phyloP scores from a whole-genome alignment of 64 coral and sea anemone species.

The Porites lutea region DNA sequence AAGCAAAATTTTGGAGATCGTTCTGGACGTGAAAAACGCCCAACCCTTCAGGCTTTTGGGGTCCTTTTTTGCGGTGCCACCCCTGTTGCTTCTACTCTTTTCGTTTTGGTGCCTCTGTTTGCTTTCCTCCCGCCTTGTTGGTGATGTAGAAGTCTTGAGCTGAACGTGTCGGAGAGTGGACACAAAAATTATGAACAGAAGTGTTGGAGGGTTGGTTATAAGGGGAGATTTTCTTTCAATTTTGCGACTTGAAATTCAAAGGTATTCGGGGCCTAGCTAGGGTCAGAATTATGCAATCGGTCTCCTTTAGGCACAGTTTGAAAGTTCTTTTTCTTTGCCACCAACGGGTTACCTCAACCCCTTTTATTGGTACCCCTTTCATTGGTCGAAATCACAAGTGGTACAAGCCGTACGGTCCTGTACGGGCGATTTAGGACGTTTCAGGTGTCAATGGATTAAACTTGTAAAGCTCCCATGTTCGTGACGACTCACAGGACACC shows the following conservation, averaged over 20 bases:
- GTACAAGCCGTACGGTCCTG: neutral
- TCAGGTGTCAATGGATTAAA: neutral
- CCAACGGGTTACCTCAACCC: neutral
- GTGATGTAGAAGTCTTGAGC: no score
- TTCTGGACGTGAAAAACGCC: no score
- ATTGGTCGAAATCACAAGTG: neutral
- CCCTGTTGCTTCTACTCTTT: no score
- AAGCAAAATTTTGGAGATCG: no score
- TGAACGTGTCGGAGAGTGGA: no score
- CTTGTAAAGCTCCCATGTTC: neutral
- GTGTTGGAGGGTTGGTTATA: neutral
- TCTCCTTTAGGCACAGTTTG: neutral
- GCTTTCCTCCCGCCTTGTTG: no score
- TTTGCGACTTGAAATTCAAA: neutral
- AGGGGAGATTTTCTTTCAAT: neutral
- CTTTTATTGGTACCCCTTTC: no score
- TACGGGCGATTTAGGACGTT: neutral
- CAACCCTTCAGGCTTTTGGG: no score
- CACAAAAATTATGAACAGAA: no score
- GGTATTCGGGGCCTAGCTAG: neutral
- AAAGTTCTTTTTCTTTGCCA: neutral
- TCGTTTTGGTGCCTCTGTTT: no score
- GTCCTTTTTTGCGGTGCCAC: no score
- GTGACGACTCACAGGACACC: neutral
- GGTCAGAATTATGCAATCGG: neutral